Evolutionary conservation across 2,888 invertebrate genomes (phyloP), one percentile per base, ranked within the genome.

Genomic region (Cyrtodaria siliqua): DNA sequence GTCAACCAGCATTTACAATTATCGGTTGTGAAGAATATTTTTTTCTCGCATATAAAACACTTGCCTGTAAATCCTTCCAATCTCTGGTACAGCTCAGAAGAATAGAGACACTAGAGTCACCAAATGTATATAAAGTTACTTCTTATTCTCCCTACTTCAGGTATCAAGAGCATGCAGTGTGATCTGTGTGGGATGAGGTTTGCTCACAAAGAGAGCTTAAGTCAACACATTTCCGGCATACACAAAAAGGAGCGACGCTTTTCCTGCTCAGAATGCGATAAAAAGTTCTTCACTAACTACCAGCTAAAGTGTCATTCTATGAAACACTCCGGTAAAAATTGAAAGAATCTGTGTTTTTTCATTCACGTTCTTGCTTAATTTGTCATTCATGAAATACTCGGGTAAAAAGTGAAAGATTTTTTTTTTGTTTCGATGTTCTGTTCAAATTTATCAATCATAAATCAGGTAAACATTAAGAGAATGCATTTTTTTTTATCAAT

Each of bases 271-370:
- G 47, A 71, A 18, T 76, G 76, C 59, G 67, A 61, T 20, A 71
- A 70, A 59, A 50, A 44, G 23, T 76, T 76, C 52, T 47, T 71
- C 44, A 76, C 76, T 0, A 70, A 76, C 27, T 76, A 70, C 42
- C 66, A 76, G 33, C 76, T 70, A n/a, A 76, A 70, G 40, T 67
- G 70, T 27, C 76, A 76, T 53, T 20, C 33, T 16, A 70, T 76
- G 70, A 67, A 66, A 52, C 76, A 76, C 52, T 44, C 70, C 62
- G 76, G 76, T 76, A 62, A 9, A 38, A 38, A 38, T 12, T 12
- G 16, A 38, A 38, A 38, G 16, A 38, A 38, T 16, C 16, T 38
- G 40, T 38, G 40, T 38, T 16, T 12, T 8, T 8, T 12, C 40
- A 12, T 8, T 12, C 40, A 38, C 8, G 9, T 38, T 12, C 40